Evolutionary conservation across 2,888 invertebrate species (phyloP), one percentile per base, ranked within the genome.

Genomic region (Girardia tigrina): DNA sequence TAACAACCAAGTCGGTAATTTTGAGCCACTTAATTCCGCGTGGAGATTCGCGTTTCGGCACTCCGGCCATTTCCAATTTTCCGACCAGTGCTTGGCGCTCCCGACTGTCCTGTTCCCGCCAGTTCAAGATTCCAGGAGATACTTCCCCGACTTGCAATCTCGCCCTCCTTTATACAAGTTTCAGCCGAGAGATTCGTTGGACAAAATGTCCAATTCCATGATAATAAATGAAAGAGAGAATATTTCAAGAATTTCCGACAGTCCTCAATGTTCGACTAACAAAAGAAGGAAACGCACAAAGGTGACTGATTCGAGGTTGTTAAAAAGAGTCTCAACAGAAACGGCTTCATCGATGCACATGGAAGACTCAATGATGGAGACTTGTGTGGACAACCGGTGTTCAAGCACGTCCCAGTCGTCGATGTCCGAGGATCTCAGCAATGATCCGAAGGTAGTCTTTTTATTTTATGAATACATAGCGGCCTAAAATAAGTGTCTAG

Each of bases 401-500:
- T 56, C 56, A n/a, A 56, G 56, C 23, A 20, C 56, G 6, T 56
- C 56, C 4, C 56, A 56, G n/a, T 56, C 56, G n/a, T 56, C 56
- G 2, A n/a, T 23, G 4, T 56, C 56, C n/a, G 56, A 56, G n/a
- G 56, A 56, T 56, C 8, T 56, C 8, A 56, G 20, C 4, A 56
- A 56, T 56, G 56, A 56, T n/a, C 56, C 56, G 23, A 56, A 56
- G 56, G 56, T 56, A 16, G 16, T 12, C 8, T 36, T 36, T 12
- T 36, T 36, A 16, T 16, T 36, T 8, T 36, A 12, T 36, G 16
- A 36, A 36, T 36, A 16, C 16, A 12, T 36, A 36, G 8, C 16
- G 8, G 16, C 36, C 16, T 36, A 12, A 36, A 12, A 16, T 36
- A n/a, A n/a, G n/a, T n/a, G n/a, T 36, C n/a, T 56, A 83, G 81